Conservation (phyloP, 2,888 invertebrate genomes). For the Ophion ellenae region DNA sequence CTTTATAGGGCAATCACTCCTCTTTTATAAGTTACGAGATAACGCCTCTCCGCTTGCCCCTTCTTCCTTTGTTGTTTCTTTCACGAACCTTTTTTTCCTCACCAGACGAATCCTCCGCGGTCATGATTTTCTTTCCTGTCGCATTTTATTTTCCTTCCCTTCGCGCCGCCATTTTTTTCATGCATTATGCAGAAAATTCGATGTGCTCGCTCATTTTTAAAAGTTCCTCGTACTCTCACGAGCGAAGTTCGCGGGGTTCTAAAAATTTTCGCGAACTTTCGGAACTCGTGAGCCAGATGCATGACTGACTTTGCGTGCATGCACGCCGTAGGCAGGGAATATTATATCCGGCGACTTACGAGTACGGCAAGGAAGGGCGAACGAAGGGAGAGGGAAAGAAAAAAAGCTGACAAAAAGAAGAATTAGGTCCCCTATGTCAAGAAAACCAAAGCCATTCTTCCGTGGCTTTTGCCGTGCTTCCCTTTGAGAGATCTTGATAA, state of each 20-base stretch:
- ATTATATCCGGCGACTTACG: neutral
- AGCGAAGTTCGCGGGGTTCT: neutral
- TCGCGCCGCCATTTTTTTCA: slow-evolving; percentile 1
- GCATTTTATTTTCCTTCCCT: slow-evolving; percentile 3
- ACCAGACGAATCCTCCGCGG: neutral
- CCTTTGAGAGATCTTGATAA: no score
- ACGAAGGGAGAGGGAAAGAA: no score
- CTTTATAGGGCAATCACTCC: slow-evolving; percentile 49
- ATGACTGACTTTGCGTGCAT: neutral
- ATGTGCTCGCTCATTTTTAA: neutral
- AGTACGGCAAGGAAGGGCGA: neutral
- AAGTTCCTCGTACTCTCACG: neutral
- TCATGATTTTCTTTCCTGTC: neutral
- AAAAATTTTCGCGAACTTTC: slow-evolving; percentile 1
- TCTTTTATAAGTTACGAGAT: slow-evolving; percentile 16
- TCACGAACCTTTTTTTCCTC: neutral
- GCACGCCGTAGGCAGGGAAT: neutral
- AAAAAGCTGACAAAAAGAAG: no score
- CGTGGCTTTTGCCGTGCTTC: no score
- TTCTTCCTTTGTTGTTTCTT: neutral
- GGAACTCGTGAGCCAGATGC: slow-evolving; percentile 8
- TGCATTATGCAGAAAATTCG: slow-evolving; percentile 25
- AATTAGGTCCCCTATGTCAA: no score
- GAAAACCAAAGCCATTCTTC: no score
- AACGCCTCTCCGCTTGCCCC: neutral